These are phyloP conservation scores for Gonioctena quinquepunctata DNA, from an alignment of 1,140 invertebrate genomes.

Conservation along the genomic window DNA sequence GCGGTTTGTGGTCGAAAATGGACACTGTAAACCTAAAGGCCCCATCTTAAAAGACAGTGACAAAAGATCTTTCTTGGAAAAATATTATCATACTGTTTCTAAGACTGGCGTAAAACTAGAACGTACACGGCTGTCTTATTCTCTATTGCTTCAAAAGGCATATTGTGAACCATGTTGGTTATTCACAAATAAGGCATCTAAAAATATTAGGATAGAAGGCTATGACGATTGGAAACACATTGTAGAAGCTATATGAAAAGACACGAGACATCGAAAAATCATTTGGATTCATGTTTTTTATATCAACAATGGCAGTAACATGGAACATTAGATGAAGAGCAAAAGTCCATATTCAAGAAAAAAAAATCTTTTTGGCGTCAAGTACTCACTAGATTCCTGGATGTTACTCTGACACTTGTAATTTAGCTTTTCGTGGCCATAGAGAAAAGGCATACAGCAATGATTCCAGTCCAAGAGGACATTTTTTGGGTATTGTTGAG, in stretches of 20 bases:
- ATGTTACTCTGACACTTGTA: constrained; percentile 30
- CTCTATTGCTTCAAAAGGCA: background rate
- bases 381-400: constrained; percentile 20
- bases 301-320: constrained; percentile 31
- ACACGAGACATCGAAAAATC: constrained; percentile 34
- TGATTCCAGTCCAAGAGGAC: constrained; percentile 22
- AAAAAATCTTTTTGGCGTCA: constrained; percentile 26
- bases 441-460: constrained; percentile 29
- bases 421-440: constrained; percentile 33
- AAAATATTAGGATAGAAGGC: constrained; percentile 31
- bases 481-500: constrained; percentile 35
- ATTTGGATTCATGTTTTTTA: constrained; percentile 27
- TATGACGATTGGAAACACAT: constrained; percentile 34
- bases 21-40: background rate
- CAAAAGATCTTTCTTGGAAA: background rate
- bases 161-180: constrained; percentile 9
- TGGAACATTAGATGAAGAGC: constrained; percentile 34
- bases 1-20: background rate
- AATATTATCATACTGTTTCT: background rate
- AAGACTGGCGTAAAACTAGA: background rate
- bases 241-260: constrained; percentile 34
- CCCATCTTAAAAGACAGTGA: background rate
- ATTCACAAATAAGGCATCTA: constrained; percentile 1
- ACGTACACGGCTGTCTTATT: background rate
- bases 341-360: constrained; percentile 32